phyloP scores from a whole-genome alignment of 92 coral and sea anemone species.

The Parazoanthus swiftii region DNA sequence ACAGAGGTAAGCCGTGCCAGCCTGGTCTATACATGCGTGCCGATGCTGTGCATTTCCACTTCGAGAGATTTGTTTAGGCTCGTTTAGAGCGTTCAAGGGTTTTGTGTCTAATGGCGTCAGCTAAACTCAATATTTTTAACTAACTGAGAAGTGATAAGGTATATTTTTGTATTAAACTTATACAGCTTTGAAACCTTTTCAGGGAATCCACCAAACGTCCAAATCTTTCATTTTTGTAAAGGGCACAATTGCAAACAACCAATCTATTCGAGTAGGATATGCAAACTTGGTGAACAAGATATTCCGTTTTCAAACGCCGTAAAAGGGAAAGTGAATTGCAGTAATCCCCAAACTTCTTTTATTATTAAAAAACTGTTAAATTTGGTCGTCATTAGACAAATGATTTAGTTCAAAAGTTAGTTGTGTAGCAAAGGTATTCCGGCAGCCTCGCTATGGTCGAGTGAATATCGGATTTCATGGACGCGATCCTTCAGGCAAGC shows the following conservation, averaged over 20 bases:
- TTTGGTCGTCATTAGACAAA: too few species aligned
- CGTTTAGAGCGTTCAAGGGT: not conserved
- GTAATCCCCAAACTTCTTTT: not conserved
- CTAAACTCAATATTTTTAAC: too few species aligned
- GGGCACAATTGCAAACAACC: not conserved
- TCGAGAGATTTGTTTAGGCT: not conserved
- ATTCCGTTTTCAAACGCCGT: not conserved
- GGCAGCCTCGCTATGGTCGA: not conserved
- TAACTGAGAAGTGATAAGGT: too few species aligned
- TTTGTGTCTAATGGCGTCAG: not conserved
- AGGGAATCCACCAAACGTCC: too few species aligned
- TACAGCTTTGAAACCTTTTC: not conserved
- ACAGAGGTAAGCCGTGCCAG: slow-evolving; percentile 6
- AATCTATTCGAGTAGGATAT: not conserved
- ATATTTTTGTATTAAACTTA: too few species aligned
- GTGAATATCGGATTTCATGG: not conserved
- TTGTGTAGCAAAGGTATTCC: not conserved
- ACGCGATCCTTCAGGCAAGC: not conserved
- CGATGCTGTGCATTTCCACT: not conserved
- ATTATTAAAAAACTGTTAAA: too few species aligned
- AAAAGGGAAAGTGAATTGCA: not conserved
- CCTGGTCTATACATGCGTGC: not conserved
- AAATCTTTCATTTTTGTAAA: not conserved
- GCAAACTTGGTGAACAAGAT: not conserved
- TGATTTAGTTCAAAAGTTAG: not conserved